Conservation (phyloP, 2,113 vertebrate genomes). For the Muntiacus muntjak region DNA sequence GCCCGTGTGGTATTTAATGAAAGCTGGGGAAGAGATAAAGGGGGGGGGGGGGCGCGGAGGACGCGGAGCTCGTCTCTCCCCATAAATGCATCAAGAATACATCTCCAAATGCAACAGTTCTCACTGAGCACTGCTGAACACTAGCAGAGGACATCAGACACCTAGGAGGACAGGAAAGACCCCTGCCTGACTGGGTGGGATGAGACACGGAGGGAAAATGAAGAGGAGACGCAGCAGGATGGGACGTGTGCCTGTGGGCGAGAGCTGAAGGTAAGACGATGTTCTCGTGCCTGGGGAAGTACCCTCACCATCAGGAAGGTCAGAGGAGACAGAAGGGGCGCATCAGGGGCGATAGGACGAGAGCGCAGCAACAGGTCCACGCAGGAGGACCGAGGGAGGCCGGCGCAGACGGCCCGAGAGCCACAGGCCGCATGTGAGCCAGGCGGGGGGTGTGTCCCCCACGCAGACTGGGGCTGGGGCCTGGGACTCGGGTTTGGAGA, state of each 20-base stretch:
- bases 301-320: too few species aligned
- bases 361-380: fast-evolving
- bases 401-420: fast-evolving
- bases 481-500: not conserved
- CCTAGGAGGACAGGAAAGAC: not conserved
- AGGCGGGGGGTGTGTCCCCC: not conserved
- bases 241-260: not conserved
- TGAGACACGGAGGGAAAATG: not conserved
- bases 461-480: not conserved
- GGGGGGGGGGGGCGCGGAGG: fast-evolving
- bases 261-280: not conserved
- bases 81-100: not conserved
- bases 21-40: not conserved
- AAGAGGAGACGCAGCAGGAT: not conserved
- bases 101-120: not conserved
- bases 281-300: not conserved
- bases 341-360: fast-evolving
- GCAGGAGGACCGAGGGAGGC: not conserved
- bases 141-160: not conserved
- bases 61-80: not conserved
- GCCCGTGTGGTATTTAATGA: not conserved
- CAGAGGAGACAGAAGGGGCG: not conserved
- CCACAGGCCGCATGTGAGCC: not conserved
- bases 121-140: not conserved
- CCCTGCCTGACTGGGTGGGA: not conserved